phyloP scores from a whole-genome alignment of 2,888 invertebrate species.

The Syritta pipiens region DNA sequence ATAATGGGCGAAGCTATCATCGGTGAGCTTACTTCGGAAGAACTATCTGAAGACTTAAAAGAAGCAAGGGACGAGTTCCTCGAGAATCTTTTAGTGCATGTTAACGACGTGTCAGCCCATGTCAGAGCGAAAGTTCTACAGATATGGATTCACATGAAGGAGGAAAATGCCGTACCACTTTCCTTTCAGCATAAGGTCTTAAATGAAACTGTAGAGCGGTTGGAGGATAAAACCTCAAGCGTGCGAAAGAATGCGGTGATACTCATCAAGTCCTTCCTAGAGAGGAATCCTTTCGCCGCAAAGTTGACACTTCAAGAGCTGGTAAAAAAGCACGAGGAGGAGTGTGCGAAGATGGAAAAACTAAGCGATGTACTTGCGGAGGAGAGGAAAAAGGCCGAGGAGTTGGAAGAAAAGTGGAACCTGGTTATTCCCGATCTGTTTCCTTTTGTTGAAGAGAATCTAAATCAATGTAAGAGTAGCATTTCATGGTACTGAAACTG shows the following conservation, averaged over 20 bases:
- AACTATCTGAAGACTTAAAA: slow-evolving; percentile 84
- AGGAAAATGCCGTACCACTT: slow-evolving; percentile 89
- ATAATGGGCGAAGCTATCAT: slow-evolving; percentile 90
- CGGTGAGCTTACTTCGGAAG: slow-evolving; percentile 86
- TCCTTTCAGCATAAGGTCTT: slow-evolving; percentile 85
- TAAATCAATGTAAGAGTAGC: slow-evolving; percentile 72
- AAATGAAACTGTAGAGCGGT: slow-evolving; percentile 84
- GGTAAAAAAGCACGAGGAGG: slow-evolving; percentile 81
- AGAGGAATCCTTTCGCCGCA: slow-evolving; percentile 92
- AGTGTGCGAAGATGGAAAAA: slow-evolving; percentile 77
- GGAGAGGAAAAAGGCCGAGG: slow-evolving; percentile 81
- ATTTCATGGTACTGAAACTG: too few species aligned
- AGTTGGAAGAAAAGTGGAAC: slow-evolving; percentile 79
- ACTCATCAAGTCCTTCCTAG: slow-evolving; percentile 84
- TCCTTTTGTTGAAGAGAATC: slow-evolving; percentile 74
- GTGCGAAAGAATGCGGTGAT: slow-evolving; percentile 90
- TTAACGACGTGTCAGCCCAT: slow-evolving; percentile 90
- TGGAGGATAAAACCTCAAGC: slow-evolving; percentile 90
- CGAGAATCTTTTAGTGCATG: slow-evolving; percentile 88
- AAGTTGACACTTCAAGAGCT: slow-evolving; percentile 82
- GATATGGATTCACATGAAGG: slow-evolving; percentile 89
- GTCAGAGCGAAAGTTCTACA: slow-evolving; percentile 92
- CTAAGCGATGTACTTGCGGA: slow-evolving; percentile 81
- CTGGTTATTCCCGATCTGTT: slow-evolving; percentile 74
- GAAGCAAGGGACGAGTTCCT: slow-evolving; percentile 88